Conservation (phyloP, 1,140 invertebrate genomes). For the Drosophila pandora region DNA sequence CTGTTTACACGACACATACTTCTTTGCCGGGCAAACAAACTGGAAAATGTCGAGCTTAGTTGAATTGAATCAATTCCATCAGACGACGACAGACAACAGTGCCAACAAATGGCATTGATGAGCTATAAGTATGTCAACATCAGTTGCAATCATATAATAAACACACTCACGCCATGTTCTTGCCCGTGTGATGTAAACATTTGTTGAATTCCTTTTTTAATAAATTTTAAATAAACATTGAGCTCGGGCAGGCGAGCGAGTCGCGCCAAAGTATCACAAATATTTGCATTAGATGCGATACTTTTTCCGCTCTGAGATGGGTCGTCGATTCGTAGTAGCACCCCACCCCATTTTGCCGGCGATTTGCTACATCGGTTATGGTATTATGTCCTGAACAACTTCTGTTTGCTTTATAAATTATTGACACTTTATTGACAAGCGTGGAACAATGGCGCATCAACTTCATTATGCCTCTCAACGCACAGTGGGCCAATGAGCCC, state of each 20-base stretch:
- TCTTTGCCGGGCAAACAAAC: constrained; percentile 36
- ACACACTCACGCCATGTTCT: constrained; percentile 3
- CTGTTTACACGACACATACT: constrained; percentile 62
- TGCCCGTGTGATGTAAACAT: constrained; percentile 12
- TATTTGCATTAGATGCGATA: constrained; percentile 73
- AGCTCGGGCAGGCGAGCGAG: constrained; percentile 4
- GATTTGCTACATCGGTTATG: constrained; percentile 44
- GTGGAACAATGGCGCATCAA: constrained; percentile 41
- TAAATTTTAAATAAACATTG: constrained; percentile 79
- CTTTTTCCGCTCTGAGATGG: constrained; percentile 33
- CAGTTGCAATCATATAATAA: constrained; percentile 74
- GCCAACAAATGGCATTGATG: constrained; percentile 58
- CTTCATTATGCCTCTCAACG: constrained; percentile 49
- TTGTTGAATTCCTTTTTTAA: constrained; percentile 67
- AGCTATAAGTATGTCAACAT: constrained; percentile 79
- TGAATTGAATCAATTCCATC: constrained; percentile 41
- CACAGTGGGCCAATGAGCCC: constrained; percentile 57
- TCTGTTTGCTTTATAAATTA: constrained; percentile 82
- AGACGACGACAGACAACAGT: constrained; percentile 8
- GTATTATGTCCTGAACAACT: constrained; percentile 60
- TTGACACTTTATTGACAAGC: constrained; percentile 80
- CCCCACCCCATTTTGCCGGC: neutral
- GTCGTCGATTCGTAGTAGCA: neutral
- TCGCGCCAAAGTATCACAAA: constrained; percentile 58
- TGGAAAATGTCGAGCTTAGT: constrained; percentile 33